These are phyloP conservation scores for Phalacrocorax carbo DNA, from an alignment of 2,113 vertebrate species.

Conservation along the genomic window DNA sequence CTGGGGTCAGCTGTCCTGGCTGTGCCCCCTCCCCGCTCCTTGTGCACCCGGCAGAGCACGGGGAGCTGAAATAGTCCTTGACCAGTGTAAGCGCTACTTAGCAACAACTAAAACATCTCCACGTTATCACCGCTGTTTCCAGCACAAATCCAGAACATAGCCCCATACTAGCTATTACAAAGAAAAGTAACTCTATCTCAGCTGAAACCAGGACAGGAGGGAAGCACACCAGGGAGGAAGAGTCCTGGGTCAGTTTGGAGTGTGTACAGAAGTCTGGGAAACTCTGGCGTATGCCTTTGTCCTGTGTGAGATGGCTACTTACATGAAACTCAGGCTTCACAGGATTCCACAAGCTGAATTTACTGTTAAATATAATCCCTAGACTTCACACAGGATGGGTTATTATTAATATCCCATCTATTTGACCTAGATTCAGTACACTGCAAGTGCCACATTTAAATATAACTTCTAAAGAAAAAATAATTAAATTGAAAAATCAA, in stretches of 20 bases:
- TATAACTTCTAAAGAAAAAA: conserved; percentile 29
- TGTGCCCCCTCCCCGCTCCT: too few relatives aligned
- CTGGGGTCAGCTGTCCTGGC: too few relatives aligned
- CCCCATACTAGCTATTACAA: too few relatives aligned
- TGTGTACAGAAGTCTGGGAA: background rate
- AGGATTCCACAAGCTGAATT: background rate
- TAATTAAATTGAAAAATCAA: conserved; percentile 40
- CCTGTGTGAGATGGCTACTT: background rate
- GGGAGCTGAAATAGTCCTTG: too few relatives aligned
- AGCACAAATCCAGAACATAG: too few relatives aligned
- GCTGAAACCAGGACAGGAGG: background rate
- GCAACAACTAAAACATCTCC: too few relatives aligned
- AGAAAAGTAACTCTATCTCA: too few relatives aligned
- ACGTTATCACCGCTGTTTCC: too few relatives aligned
- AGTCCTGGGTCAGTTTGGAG: rapidly evolving
- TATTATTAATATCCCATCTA: conserved; percentile 20
- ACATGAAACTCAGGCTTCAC: background rate
- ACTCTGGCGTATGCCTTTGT: background rate
- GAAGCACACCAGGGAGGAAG: rapidly evolving
- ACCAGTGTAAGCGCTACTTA: too few relatives aligned
- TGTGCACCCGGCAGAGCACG: too few relatives aligned
- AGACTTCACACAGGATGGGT: background rate
- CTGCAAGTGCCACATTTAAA: conserved; percentile 6
- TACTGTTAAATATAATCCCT: background rate
- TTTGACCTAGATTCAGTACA: conserved; percentile 13